phyloP scores from a whole-genome alignment of 2,888 invertebrate genomes.

The Drosophila austrosaltans region DNA sequence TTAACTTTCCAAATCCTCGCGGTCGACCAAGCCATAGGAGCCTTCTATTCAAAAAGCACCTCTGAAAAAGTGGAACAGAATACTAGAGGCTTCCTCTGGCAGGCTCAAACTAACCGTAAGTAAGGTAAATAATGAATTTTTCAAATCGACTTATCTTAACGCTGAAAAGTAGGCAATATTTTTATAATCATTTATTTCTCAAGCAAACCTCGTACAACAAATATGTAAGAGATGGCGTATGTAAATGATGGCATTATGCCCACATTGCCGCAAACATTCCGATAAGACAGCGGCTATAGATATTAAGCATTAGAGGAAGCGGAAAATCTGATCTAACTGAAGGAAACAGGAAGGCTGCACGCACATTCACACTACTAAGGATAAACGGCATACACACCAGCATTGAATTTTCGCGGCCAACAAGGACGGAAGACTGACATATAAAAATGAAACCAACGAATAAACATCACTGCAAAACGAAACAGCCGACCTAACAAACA shows the following conservation, averaged over 20 bases:
- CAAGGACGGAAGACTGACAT: slow-evolving; percentile 35
- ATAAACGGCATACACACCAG: slow-evolving; percentile 38
- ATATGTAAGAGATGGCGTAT: slow-evolving; percentile 25
- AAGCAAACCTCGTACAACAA: neutral
- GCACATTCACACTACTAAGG: slow-evolving; percentile 2
- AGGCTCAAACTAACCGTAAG: no score
- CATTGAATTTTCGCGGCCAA: slow-evolving; percentile 16
- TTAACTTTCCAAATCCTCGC: no score
- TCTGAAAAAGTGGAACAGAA: no score
- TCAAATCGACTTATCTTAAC: no score
- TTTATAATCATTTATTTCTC: neutral
- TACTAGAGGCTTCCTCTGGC: no score
- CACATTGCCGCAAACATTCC: slow-evolving; percentile 26
- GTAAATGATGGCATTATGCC: slow-evolving; percentile 41
- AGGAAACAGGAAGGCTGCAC: slow-evolving; percentile 22
- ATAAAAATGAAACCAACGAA: slow-evolving; percentile 34
- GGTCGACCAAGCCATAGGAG: no score
- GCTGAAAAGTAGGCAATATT: neutral
- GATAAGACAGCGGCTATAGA: slow-evolving; percentile 55
- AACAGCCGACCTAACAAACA: slow-evolving; percentile 37
- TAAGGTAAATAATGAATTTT: no score
- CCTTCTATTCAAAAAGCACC: no score
- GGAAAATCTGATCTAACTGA: slow-evolving; percentile 31
- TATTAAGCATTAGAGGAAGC: slow-evolving; percentile 44
- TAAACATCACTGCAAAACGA: slow-evolving; percentile 14